Evolutionary conservation across 2,113 vertebrate species (phyloP), one percentile per base, ranked within the genome.

Genomic region (Phrynosoma blainvillii): DNA sequence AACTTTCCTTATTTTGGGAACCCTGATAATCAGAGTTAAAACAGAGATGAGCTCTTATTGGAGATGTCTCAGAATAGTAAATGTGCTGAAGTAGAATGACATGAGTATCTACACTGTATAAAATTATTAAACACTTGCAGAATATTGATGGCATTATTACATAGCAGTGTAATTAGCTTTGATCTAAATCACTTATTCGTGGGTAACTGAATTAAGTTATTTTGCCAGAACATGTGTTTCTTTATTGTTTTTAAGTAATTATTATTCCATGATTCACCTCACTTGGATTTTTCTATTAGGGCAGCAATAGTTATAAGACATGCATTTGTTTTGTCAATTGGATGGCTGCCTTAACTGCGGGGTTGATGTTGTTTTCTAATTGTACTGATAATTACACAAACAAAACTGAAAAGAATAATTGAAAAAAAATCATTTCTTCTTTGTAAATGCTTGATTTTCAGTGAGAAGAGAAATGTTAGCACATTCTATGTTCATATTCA

Each of bases 201-300:
- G 68, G 5, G 68, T 71, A 71, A 71, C 30, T 71, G 68, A 71
- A 71, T 71, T 71, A 71, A 71, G 25, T 71, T 30, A 71, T 71
- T 65, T 25, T 76, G 30, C 14, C 70, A 79, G 78, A 71, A 68
- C 80, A 81, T 27, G 84, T 47, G 18, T 82, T 73, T 80, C 56
- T 81, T 89, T 75, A 88, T 30, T 73, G 66, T 20, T 92, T 90
- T 92, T 87, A 76, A 87, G 74, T 86, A 89, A 1, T 32, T 73
- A 32, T 85, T 54, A 6, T 23, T 85, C 56, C 83, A 73, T 56
- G 71, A 84, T 8, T 86, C 1, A 83, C 82, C 79, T 81, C 1
- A 80, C 54, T 85, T 84, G 4, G 86, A 47, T 14, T 56, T 85
- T 89, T 59, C 52, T 78, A 40, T 71, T 89, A 86, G 36, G 16